These are phyloP conservation scores for Lepus europaeus DNA, from an alignment of 2,113 vertebrate species.

Conservation along the genomic window DNA sequence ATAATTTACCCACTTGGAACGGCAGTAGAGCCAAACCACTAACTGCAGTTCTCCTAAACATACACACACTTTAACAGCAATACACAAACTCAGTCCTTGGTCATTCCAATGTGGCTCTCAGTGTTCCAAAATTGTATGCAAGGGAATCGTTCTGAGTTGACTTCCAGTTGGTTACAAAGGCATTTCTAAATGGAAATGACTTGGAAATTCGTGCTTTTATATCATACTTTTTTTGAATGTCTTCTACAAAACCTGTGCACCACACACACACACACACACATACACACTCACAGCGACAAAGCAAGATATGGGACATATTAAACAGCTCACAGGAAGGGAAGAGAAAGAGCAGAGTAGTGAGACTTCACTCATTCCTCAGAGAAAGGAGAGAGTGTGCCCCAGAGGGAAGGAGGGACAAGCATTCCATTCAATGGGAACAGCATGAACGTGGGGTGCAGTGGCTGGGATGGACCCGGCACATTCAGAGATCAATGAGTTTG, in stretches of 20 bases:
- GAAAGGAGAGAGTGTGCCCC: background rate
- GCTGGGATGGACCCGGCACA: background rate
- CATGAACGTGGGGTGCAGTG: background rate
- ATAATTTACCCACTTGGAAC: background rate
- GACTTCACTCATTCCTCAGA: background rate
- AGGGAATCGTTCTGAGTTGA: conserved; percentile 21
- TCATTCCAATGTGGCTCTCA: background rate
- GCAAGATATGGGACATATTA: background rate
- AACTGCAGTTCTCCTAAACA: background rate
- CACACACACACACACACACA: background rate
- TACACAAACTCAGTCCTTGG: background rate
- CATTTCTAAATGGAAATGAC: conserved; percentile 9
- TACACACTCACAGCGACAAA: background rate
- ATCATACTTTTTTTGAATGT: conserved; percentile 3
- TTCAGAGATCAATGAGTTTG: background rate
- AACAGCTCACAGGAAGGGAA: background rate
- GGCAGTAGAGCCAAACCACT: background rate
- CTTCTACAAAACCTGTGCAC: background rate
- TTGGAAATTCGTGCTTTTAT: conserved; percentile 25
- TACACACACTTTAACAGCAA: background rate
- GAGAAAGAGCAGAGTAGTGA: background rate
- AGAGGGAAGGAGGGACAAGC: background rate
- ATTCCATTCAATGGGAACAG: background rate
- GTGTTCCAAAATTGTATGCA: background rate
- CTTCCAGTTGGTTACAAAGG: background rate